A percentile compares a stretch with the other conserved stretches of the same genome.
Evolutionary conservation across 2,888 invertebrate genomes (phyloP).

Genomic region (Drosophila basisetae): DNA sequence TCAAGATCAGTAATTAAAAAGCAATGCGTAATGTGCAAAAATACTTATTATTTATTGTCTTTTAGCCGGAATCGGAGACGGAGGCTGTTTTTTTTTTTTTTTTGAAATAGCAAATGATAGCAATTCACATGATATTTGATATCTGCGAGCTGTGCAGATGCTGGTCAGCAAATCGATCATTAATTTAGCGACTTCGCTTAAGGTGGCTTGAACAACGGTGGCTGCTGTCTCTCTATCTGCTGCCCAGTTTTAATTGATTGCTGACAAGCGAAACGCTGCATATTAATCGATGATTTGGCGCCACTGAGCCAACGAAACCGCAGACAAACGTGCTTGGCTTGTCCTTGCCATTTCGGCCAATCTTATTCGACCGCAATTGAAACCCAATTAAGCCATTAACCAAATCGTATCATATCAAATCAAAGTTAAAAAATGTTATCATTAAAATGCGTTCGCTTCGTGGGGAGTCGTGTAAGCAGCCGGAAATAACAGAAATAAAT

Average conservation of each 20-base stretch:
- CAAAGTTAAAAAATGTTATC: constrained; percentile 34
- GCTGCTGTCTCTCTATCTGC: constrained; percentile 12
- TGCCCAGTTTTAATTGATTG: constrained; percentile 59
- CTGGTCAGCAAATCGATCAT: constrained; percentile 42
- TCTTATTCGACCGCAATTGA: constrained; percentile 52
- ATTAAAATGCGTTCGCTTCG: constrained; percentile 53
- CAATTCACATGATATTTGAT: constrained; percentile 43
- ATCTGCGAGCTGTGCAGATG: constrained; percentile 12
- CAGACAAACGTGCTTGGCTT: constrained; percentile 38
- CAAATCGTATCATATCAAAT: constrained; percentile 23
- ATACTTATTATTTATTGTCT: constrained; percentile 21
- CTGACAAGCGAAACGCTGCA: constrained; percentile 57
- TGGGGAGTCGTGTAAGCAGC: constrained; percentile 38
- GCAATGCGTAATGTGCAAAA: constrained; percentile 44
- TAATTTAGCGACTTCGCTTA: constrained; percentile 51
- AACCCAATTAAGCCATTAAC: constrained; percentile 45
- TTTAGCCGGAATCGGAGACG: constrained; percentile 36
- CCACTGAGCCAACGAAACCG: constrained; percentile 32
- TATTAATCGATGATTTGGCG: constrained; percentile 55
- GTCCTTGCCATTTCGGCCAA: constrained; percentile 59
- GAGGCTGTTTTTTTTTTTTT: constrained; percentile 22
- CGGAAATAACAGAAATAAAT: constrained; percentile 40
- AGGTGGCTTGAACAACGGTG: constrained; percentile 47
- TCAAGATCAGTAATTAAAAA: constrained; percentile 58
- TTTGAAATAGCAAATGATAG: constrained; percentile 24